phyloP scores from a whole-genome alignment of 2,113 vertebrate species.

The Bujurquina vittata region DNA sequence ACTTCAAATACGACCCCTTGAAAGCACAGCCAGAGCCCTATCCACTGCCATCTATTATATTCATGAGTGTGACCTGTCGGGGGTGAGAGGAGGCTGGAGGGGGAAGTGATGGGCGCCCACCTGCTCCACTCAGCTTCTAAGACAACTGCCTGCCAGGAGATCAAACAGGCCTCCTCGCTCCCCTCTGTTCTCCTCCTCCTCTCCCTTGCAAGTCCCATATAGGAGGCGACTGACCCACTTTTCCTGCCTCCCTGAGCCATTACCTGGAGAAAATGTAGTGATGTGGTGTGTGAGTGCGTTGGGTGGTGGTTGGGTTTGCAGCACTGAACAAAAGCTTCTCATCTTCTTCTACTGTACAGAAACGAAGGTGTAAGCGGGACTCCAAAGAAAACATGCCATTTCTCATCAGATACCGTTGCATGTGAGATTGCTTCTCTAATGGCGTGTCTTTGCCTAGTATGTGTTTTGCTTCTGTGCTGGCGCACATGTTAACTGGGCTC shows the following conservation, averaged over 20 bases:
- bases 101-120: slow-evolving; percentile 53
- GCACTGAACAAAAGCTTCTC: slow-evolving; percentile 61
- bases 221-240: slow-evolving; percentile 74
- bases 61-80: slow-evolving; percentile 66
- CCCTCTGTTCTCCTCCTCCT: slow-evolving; percentile 51
- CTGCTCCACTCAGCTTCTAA: slow-evolving; percentile 67
- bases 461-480: slow-evolving; percentile 22
- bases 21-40: slow-evolving; percentile 55
- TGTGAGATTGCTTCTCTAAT: slow-evolving; percentile 51
- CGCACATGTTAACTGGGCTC: slow-evolving; percentile 21
- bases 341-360: slow-evolving; percentile 49
- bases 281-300: slow-evolving; percentile 14
- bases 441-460: background rate
- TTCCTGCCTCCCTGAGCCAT: slow-evolving; percentile 57
- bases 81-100: background rate
- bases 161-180: slow-evolving; percentile 65
- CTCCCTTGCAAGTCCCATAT: slow-evolving; percentile 51
- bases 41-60: slow-evolving; percentile 69
- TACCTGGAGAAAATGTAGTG: slow-evolving; percentile 70
- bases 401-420: slow-evolving; percentile 40
- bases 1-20: slow-evolving; percentile 68
- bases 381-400: slow-evolving; percentile 53
- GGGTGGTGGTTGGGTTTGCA: slow-evolving; percentile 16
- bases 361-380: slow-evolving; percentile 49
- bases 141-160: slow-evolving; percentile 65